Evolutionary conservation across 2,888 invertebrate genomes (phyloP), one percentile per base, ranked within the genome.

Genomic region (Heliconius erato): DNA sequence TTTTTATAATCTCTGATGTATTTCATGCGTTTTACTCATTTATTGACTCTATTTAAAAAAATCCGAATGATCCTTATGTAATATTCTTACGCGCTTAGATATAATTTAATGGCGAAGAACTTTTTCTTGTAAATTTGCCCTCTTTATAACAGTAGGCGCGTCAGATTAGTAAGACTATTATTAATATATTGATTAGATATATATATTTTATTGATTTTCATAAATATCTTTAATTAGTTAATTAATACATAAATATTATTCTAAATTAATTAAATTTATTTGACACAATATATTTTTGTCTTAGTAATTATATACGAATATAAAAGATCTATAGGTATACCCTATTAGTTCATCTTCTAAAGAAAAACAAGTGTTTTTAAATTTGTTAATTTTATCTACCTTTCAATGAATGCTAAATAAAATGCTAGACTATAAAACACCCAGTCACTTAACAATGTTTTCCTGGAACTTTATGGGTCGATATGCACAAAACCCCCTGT

Each of bases 381-480:
- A 16, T 14, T 74, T n/a, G 23, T 76, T 63, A 74, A n/a, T 76
- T 40, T 35, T n/a, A n/a, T 63, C 3, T 26, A 3, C 63, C 35
- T n/a, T 63, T 76, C 35, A 76, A 76, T 63, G n/a, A 76, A 59
- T 68, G 28, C 67, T 76, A 77, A 77, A 76, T 65, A 78, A 81
- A 77, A 77, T 79, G 23, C 59, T 83, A 79, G 59, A 76, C 71
- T 79, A 83, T 79, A 80, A 84, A 84, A 80, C 82, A 80, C 69
- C 54, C 79, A 65, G 85, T 83, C 84, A 72, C 71, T 68, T 78
- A 79, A 81, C 84, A 81, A 79, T 71, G 74, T 81, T 81, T 84
- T 84, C 83, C 84, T 81, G 76, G 84, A 84, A 85, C 82, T 81
- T 80, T 82, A 82, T 35, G 84, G 79, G 79, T 78, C 40, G 79